Evolutionary conservation across 1,140 invertebrate species (phyloP).

Genomic region (Zaprionus ornatus): DNA sequence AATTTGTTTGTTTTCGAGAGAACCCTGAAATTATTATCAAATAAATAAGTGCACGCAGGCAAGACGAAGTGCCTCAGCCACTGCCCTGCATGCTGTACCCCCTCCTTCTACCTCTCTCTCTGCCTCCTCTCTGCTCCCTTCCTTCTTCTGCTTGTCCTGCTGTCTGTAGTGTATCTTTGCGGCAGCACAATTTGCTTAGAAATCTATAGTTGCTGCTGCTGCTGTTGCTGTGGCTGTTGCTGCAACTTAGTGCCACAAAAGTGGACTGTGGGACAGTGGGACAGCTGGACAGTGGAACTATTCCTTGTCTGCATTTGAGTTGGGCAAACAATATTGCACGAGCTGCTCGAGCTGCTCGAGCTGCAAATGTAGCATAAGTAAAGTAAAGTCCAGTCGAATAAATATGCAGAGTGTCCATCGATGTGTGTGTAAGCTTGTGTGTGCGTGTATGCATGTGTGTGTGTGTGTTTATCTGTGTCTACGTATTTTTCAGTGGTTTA

Average conservation of each 20-base stretch:
- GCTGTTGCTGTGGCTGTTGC: background rate
- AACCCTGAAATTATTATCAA: slow-evolving; percentile 70
- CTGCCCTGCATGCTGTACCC: background rate
- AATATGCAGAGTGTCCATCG: slow-evolving; percentile 59
- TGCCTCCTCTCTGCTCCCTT: background rate
- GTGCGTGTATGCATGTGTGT: background rate
- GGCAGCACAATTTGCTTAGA: slow-evolving; percentile 37
- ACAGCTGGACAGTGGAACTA: slow-evolving; percentile 8
- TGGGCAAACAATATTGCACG: slow-evolving; percentile 64
- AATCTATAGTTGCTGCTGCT: slow-evolving; percentile 40
- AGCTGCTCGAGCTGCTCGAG: slow-evolving; percentile 20
- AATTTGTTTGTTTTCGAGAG: slow-evolving; percentile 69
- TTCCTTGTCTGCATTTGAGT: slow-evolving; percentile 56
- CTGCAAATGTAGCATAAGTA: slow-evolving; percentile 75
- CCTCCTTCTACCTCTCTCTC: no score
- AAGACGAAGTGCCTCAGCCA: slow-evolving; percentile 3
- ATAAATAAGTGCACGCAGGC: slow-evolving; percentile 66
- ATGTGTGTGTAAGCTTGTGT: slow-evolving; percentile 8
- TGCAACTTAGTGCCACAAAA: slow-evolving; percentile 53
- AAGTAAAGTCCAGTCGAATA: slow-evolving; percentile 76
- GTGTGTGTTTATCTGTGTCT: slow-evolving; percentile 19
- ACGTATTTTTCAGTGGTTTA: slow-evolving; percentile 63
- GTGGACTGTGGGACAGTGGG: slow-evolving; percentile 16
- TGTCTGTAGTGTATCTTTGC: background rate
- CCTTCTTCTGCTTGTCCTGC: background rate